Evolutionary conservation across 2,888 invertebrate species (phyloP).

Genomic region (Philopedon plagiatum): DNA sequence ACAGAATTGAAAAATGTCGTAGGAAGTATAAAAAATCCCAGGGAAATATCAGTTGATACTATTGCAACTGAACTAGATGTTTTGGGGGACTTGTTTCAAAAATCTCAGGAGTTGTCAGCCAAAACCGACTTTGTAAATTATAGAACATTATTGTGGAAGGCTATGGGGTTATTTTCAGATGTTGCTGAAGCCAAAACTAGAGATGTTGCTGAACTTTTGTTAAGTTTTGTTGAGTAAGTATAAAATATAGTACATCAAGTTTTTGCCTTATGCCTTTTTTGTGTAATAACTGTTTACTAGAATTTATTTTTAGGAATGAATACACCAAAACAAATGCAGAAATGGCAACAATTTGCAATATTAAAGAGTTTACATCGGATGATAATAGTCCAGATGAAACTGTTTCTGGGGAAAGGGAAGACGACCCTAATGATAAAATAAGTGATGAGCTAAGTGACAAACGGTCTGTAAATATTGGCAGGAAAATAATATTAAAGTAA

Average conservation of each 20-base stretch:
- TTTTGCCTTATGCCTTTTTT: not conserved
- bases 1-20: constrained; percentile 73
- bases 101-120: constrained; percentile 66
- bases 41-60: constrained; percentile 47
- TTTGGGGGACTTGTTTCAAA: constrained; percentile 60
- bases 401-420: constrained; percentile 59
- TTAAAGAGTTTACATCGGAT: constrained; percentile 67
- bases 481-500: constrained; percentile 59
- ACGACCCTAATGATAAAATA: constrained; percentile 43
- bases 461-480: constrained; percentile 53
- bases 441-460: constrained; percentile 52
- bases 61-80: constrained; percentile 55
- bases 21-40: constrained; percentile 66
- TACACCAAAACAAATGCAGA: constrained; percentile 75
- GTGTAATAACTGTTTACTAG: not conserved
- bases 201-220: constrained; percentile 84
- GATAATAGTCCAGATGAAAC: constrained; percentile 55
- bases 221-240: constrained; percentile 81
- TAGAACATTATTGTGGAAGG: constrained; percentile 85
- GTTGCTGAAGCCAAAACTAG: constrained; percentile 86
- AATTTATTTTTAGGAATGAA: constrained; percentile 67
- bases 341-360: constrained; percentile 72
- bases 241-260: not conserved
- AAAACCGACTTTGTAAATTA: constrained; percentile 83
- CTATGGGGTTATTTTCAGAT: constrained; percentile 80